Evolutionary conservation across 2,113 vertebrate species (phyloP).

Genomic region (Petrocephalus zakoni): DNA sequence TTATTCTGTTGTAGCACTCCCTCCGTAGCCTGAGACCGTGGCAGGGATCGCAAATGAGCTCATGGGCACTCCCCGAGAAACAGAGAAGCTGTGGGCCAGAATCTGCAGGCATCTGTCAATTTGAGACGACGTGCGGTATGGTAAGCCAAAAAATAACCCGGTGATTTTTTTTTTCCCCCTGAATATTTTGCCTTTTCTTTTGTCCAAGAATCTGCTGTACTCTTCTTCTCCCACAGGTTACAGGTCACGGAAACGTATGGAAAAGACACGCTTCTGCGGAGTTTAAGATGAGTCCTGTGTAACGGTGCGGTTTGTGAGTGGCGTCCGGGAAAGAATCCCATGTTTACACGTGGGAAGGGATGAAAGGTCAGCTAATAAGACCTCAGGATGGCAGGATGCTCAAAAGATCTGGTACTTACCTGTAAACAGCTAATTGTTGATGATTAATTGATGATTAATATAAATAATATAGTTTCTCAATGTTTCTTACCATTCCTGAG

Average conservation of each 20-base stretch:
- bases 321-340: not conserved
- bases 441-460: not conserved
- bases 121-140: not conserved
- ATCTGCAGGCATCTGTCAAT: not conserved
- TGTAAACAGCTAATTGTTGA: not conserved
- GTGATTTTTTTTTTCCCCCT: not conserved
- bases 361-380: constrained; percentile 32
- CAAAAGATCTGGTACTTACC: not conserved
- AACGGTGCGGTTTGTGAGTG: not conserved
- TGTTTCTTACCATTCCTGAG: not conserved
- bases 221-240: not conserved
- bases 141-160: not conserved
- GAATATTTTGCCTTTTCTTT: not conserved
- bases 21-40: not conserved
- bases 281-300: not conserved
- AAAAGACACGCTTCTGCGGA: not conserved
- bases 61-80: not conserved
- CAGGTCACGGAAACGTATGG: constrained; percentile 9
- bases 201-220: not conserved
- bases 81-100: not conserved
- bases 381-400: constrained; percentile 32
- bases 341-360: not conserved
- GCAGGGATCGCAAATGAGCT: not conserved
- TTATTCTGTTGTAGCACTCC: not conserved
- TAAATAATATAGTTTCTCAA: not conserved